phyloP scores from a whole-genome alignment of 1,140 invertebrate species.

The Nasonia giraulti region DNA sequence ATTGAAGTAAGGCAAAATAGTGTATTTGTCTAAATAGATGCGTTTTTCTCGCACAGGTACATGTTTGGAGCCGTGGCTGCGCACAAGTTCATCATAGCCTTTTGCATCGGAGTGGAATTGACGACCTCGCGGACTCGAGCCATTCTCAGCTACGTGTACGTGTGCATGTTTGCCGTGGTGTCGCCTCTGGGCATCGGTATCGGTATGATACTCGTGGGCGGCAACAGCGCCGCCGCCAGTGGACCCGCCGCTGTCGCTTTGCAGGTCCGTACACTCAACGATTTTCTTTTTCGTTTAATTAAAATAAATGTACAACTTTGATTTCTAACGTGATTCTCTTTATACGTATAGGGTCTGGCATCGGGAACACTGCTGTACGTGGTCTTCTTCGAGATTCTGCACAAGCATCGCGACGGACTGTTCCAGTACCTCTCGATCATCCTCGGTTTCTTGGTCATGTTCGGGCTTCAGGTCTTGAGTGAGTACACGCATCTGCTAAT shows the following conservation, averaged over 20 bases:
- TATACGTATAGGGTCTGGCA: slow-evolving; percentile 76
- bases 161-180: slow-evolving; percentile 85
- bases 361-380: slow-evolving; percentile 81
- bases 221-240: slow-evolving; percentile 75
- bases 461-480: slow-evolving; percentile 69
- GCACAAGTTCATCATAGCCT: slow-evolving; percentile 93
- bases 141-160: slow-evolving; percentile 79
- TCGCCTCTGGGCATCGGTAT: slow-evolving; percentile 85
- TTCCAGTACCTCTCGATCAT: slow-evolving; percentile 69
- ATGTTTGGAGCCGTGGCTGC: slow-evolving; percentile 90
- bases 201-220: slow-evolving; percentile 79
- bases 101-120: slow-evolving; percentile 88
- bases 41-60: slow-evolving; percentile 71
- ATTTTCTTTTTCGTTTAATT: too few species aligned
- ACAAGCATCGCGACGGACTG: slow-evolving; percentile 73
- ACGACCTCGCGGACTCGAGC: slow-evolving; percentile 80
- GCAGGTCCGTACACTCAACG: slow-evolving; percentile 59
- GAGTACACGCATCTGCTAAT: slow-evolving; percentile 55
- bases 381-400: slow-evolving; percentile 81
- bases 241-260: slow-evolving; percentile 76
- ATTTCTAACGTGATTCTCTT: neutral
- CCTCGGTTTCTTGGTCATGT: slow-evolving; percentile 70
- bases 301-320: neutral
- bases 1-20: too few species aligned
- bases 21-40: too few species aligned